A percentile compares a stretch with the other conserved stretches of the same genome.
These are phyloP conservation scores for Galbula dea DNA, from an alignment of 2,113 vertebrate species.

Conservation along the genomic window DNA sequence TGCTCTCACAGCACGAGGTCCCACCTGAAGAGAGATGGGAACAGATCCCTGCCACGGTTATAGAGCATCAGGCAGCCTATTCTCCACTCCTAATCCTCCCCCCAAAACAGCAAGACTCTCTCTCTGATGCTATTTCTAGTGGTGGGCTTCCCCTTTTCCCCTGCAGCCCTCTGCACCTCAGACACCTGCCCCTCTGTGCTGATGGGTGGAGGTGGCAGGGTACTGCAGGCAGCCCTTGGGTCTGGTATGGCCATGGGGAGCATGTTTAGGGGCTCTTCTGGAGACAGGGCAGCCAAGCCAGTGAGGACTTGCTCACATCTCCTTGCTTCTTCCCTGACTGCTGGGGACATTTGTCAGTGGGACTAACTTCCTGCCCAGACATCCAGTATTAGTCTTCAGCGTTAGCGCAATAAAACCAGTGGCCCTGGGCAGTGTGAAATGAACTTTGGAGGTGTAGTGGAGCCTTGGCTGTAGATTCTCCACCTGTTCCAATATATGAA, in stretches of 20 bases:
- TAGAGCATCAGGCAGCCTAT: rapidly evolving
- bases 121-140: background rate
- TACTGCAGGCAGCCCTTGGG: background rate
- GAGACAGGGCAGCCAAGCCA: background rate
- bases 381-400: background rate
- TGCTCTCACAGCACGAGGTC: background rate
- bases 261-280: rapidly evolving
- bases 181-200: rapidly evolving
- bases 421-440: background rate
- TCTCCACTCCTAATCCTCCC: background rate
- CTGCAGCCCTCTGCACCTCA: background rate
- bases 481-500: conserved; percentile 15
- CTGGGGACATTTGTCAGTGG: background rate
- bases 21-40: background rate
- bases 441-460: background rate
- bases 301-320: background rate
- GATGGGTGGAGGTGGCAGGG: background rate
- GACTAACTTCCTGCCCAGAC: background rate
- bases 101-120: background rate
- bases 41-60: rapidly evolving
- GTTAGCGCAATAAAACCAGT: background rate
- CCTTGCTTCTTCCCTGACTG: background rate
- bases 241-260: rapidly evolving
- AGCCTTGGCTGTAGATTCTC: conserved; percentile 12
- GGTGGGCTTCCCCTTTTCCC: background rate